Percentiles rank a stretch among this genome's conserved stretches.
These are phyloP conservation scores for Hartigia nigra DNA, from an alignment of 2,888 invertebrate species.

Conservation along the genomic window DNA sequence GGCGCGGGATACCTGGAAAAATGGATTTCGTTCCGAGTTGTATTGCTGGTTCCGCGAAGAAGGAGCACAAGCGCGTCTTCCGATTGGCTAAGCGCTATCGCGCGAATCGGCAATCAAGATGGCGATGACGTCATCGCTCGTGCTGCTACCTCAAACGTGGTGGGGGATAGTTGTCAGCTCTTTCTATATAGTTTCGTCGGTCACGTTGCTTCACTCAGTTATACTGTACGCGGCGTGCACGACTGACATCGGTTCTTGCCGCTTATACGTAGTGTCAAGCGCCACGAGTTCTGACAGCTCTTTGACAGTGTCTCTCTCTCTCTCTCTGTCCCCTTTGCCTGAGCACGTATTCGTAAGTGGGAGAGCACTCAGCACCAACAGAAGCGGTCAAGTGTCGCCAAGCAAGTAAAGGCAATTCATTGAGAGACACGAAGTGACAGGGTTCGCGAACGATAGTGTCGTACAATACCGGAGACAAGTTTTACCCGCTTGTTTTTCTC, in stretches of 20 bases:
- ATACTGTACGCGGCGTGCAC: constrained; percentile 7
- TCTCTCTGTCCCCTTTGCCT: too few species aligned
- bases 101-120: constrained; percentile 53
- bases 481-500: not conserved
- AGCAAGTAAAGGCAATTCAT: not conserved
- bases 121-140: constrained; percentile 52
- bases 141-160: constrained; percentile 19
- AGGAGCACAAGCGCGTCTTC: constrained; percentile 12
- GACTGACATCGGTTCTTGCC: not conserved
- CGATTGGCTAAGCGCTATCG: constrained; percentile 45
- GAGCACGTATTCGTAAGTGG: too few species aligned
- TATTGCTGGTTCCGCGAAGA: constrained; percentile 38
- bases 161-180: constrained; percentile 16
- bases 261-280: not conserved
- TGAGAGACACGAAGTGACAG: not conserved
- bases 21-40: constrained; percentile 39
- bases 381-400: not conserved
- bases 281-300: not conserved
- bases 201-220: constrained; percentile 60
- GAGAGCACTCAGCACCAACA: not conserved
- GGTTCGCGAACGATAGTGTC: not conserved
- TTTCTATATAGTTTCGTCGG: constrained; percentile 57
- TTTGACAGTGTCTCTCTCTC: not conserved
- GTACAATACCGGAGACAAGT: not conserved
- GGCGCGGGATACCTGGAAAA: constrained; percentile 39